Base-by-base conservation (phyloP, 2,797 vertebrate genomes). In the Ceryle rudis region DNA sequence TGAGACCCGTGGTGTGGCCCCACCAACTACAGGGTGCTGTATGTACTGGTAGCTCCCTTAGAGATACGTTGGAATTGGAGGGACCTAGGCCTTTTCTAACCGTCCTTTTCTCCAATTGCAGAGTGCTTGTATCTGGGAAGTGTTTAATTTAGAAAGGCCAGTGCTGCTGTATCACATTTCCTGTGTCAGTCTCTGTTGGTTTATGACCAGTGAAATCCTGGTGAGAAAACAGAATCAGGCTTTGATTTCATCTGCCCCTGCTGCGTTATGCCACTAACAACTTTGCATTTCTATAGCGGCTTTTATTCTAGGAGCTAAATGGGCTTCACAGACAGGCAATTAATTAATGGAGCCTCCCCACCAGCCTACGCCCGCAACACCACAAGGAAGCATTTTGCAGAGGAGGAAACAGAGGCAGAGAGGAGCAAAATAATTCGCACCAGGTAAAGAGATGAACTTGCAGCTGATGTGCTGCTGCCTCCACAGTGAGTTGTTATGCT, bases 231-330 rank as follows among this genome's bases (percentile, higher is more conserved):
- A 77, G 82, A 91, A 90, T 57, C 47, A 41, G 71, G 79, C 82
- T 93, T 92, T 94, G 91, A 92, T 96, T 94, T 89, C 91, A 90
- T 93, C 83, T 95, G 75, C 72, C 72, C 95, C 92, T 89, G 85
- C 95, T 94, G 91, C 83, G 96, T 93, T 87, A 69, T 57, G 14
- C 82, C 78, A 87, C 87, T 93, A 86, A 90, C 85, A 85, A 74
- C 89, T 94, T 85, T 52, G 64, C 71, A 71, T 93, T 95, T 90
- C 74, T 86, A 82, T 44, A 84, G 89, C 13, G 3, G 89, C 92
- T 96, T 96, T 97, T 95, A 94, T 96, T 94, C 92, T 92, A 81
- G 83, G 81, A 96, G 86, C 84, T 96, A 92, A 97, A 97, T 1
- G 49, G 94, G 74, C 93, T 96, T 96, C 94, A 84, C 96, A 93